Conservation (phyloP, 1,140 invertebrate species). For the Hyposmocoma kahamanoa region DNA sequence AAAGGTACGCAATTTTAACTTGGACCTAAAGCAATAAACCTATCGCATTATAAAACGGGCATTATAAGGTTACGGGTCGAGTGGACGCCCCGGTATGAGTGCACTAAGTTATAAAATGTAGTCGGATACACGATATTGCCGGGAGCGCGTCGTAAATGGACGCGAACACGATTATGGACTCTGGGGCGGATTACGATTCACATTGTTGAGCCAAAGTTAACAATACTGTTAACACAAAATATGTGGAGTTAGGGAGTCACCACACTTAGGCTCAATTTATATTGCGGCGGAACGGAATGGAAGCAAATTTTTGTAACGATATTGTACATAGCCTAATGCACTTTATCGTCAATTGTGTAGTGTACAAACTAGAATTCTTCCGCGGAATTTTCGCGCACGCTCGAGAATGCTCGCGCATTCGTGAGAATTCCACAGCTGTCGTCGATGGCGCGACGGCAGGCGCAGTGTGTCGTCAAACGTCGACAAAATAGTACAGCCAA, state of each 20-base stretch:
- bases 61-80: neutral
- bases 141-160: neutral
- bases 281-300: neutral
- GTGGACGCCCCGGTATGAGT: too few relatives aligned
- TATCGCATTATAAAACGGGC: neutral
- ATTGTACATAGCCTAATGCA: neutral
- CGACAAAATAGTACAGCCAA: too few relatives aligned
- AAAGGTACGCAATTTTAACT: neutral
- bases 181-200: neutral
- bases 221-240: neutral
- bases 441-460: too few relatives aligned
- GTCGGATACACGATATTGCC: neutral
- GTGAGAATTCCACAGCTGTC: too few relatives aligned
- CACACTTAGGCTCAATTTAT: neutral
- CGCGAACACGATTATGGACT: neutral
- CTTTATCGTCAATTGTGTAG: neutral
- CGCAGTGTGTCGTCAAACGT: too few relatives aligned
- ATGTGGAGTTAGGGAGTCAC: neutral
- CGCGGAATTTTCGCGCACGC: too few relatives aligned
- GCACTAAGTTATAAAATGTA: neutral
- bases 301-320: neutral
- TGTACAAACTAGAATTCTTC: neutral
- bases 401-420: too few relatives aligned
- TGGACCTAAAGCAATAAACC: neutral
- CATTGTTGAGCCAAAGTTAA: neutral